A percentile compares a stretch with the other conserved stretches of the same genome.
Evolutionary conservation across 2,113 vertebrate species (phyloP).

Genomic region (Bubalus kerabau): DNA sequence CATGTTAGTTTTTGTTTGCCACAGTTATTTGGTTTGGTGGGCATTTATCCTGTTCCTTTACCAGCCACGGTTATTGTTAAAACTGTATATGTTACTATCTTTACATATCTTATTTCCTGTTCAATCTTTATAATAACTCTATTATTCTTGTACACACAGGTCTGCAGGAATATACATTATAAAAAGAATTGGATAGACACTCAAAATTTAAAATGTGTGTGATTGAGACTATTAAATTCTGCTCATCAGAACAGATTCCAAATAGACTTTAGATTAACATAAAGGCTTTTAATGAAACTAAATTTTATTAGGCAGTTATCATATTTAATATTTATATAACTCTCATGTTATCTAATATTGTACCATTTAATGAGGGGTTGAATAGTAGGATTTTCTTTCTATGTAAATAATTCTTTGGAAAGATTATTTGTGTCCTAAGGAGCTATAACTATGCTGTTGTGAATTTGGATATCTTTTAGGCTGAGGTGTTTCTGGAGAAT

Average conservation of each 20-base stretch:
- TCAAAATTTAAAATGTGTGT: background rate
- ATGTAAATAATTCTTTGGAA: background rate
- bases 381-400: slow-evolving; percentile 1
- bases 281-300: slow-evolving; percentile 9
- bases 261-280: background rate
- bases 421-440: background rate
- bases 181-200: background rate
- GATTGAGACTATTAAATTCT: background rate
- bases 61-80: background rate
- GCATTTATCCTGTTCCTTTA: too few relatives aligned
- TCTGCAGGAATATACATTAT: background rate
- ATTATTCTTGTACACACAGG: background rate
- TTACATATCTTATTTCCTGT: background rate
- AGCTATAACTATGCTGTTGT: background rate
- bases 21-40: too few relatives aligned
- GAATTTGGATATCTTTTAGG: background rate
- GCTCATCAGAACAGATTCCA: background rate
- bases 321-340: background rate
- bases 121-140: background rate
- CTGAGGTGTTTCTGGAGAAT: background rate
- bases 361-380: background rate
- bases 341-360: background rate
- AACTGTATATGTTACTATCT: background rate
- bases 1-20: background rate
- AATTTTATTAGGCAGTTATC: background rate